Evolutionary conservation across 2,113 vertebrate species (phyloP).

Genomic region (Psettodes erumei): DNA sequence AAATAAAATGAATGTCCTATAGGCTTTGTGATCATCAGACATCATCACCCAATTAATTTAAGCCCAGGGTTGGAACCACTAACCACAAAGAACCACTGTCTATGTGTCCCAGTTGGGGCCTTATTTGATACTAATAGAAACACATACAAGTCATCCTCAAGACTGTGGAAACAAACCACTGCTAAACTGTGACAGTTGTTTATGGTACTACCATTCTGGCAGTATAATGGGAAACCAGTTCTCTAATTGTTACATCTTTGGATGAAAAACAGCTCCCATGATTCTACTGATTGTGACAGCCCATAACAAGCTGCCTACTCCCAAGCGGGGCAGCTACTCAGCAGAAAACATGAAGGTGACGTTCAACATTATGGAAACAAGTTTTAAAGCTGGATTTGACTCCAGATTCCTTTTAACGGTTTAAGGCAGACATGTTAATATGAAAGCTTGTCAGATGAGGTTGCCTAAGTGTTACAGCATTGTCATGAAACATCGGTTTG

Average conservation of each 20-base stretch:
- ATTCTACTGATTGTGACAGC: conserved; percentile 66
- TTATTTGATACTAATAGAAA: conserved; percentile 11
- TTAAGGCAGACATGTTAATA: conserved; percentile 28
- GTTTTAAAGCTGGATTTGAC: conserved; percentile 39
- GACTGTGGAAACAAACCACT: conserved; percentile 24
- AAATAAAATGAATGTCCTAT: conserved; percentile 31
- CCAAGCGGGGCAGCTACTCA: conserved; percentile 31
- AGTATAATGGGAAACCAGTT: conserved; percentile 41
- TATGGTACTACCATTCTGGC: conserved; percentile 9
- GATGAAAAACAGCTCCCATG: conserved; percentile 24
- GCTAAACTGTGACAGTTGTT: conserved; percentile 29
- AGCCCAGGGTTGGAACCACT: conserved; percentile 18
- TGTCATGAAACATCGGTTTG: conserved; percentile 24
- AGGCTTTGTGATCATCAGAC: conserved; percentile 21
- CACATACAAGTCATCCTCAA: conserved; percentile 34
- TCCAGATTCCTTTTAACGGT: conserved; percentile 34
- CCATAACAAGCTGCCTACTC: conserved; percentile 45
- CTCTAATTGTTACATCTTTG: conserved; percentile 58
- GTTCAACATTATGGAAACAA: conserved; percentile 42
- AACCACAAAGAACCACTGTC: conserved; percentile 14
- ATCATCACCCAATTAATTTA: conserved; percentile 4
- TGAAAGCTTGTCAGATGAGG: conserved; percentile 20
- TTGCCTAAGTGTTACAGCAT: background rate
- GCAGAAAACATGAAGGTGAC: conserved; percentile 51
- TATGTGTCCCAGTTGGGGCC: conserved; percentile 15